Percentiles rank a stretch among this genome's conserved stretches.
Conservation (phyloP, 2,888 invertebrate genomes). For the Caenorhabditis sp. region DNA sequence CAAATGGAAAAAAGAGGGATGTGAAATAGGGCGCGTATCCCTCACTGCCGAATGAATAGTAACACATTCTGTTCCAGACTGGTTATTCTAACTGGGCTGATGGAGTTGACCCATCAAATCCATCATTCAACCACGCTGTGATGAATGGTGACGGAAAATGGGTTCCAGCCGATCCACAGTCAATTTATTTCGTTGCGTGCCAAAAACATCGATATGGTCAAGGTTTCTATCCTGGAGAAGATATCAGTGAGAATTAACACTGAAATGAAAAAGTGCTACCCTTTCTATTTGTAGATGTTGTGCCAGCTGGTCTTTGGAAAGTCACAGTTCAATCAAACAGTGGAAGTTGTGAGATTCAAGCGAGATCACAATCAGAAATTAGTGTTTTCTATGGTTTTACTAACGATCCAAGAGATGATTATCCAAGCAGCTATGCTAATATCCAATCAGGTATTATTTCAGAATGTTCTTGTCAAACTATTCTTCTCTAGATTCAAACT, state of each 20-base stretch:
- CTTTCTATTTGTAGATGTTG: slow-evolving; percentile 33
- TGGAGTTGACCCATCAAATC: slow-evolving; percentile 35
- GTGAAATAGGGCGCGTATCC: too few species aligned
- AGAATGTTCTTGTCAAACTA: not conserved
- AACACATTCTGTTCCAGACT: too few species aligned
- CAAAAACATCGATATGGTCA: slow-evolving; percentile 56
- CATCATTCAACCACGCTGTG: slow-evolving; percentile 43
- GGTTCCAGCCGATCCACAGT: slow-evolving; percentile 37
- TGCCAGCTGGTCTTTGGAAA: slow-evolving; percentile 58
- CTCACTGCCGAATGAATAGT: too few species aligned
- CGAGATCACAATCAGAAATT: slow-evolving; percentile 58
- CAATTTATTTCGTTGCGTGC: slow-evolving; percentile 37
- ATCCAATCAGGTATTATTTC: slow-evolving; percentile 41
- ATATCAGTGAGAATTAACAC: slow-evolving; percentile 23
- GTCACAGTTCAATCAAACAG: slow-evolving; percentile 43
- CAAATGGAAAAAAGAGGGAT: too few species aligned
- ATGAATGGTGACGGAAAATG: slow-evolving; percentile 46
- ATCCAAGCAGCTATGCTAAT: slow-evolving; percentile 47
- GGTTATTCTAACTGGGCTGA: slow-evolving; percentile 48
- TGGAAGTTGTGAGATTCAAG: slow-evolving; percentile 50
- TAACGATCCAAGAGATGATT: slow-evolving; percentile 53
- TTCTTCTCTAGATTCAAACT: slow-evolving; percentile 46
- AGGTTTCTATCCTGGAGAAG: slow-evolving; percentile 46
- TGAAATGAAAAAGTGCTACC: not conserved
- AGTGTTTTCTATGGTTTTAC: slow-evolving; percentile 60